phyloP scores from a whole-genome alignment of 2,888 invertebrate species.

The Xylocampa areola region DNA sequence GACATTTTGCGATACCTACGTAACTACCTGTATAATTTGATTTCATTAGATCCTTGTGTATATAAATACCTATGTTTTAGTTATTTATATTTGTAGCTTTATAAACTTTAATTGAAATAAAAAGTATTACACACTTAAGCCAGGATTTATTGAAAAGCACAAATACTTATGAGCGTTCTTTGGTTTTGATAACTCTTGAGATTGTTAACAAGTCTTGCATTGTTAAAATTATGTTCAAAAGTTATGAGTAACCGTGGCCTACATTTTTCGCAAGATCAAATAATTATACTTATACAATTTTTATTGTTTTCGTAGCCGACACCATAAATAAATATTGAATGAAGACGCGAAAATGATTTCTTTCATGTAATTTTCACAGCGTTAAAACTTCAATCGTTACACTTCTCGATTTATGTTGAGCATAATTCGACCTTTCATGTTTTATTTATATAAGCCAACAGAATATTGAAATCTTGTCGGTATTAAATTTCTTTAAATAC shows the following conservation, averaged over 20 bases:
- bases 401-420: conserved; percentile 39
- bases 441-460: conserved; percentile 45
- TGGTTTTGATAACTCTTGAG: background rate
- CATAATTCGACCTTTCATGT: conserved; percentile 46
- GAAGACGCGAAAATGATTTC: conserved; percentile 25
- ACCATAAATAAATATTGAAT: conserved; percentile 22
- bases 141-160: no score
- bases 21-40: conserved; percentile 33
- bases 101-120: no score
- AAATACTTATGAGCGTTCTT: no score
- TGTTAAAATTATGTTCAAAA: no score
- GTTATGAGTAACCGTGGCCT: no score
- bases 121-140: no score
- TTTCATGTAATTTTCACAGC: conserved; percentile 25
- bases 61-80: no score
- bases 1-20: conserved; percentile 35
- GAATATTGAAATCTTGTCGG: conserved; percentile 47
- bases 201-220: no score
- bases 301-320: conserved; percentile 9
- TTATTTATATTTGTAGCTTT: no score
- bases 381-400: conserved; percentile 34
- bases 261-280: no score
- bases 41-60: conserved; percentile 35
- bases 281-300: no score
- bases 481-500: conserved; percentile 55